phyloP scores from a whole-genome alignment of 1,140 invertebrate genomes.

The Cyclargus thomasi region DNA sequence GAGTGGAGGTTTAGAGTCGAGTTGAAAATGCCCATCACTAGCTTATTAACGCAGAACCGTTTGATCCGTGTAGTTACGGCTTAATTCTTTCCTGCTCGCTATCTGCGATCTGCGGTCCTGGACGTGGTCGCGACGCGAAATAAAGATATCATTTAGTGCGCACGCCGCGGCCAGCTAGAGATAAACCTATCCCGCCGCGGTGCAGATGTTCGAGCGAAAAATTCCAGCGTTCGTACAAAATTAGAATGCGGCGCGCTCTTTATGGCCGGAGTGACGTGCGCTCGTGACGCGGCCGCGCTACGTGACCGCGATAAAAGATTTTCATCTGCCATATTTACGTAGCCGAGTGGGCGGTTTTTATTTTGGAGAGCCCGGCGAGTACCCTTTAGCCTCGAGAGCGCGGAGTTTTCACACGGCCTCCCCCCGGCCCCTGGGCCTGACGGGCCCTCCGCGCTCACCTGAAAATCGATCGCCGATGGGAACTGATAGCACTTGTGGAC shows the following conservation, averaged over 20 bases:
- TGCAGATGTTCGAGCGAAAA: slow-evolving; percentile 59
- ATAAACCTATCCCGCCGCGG: slow-evolving; percentile 45
- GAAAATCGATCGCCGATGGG: not conserved
- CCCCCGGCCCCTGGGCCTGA: slow-evolving; percentile 49
- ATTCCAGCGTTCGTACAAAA: slow-evolving; percentile 69
- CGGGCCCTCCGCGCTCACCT: slow-evolving; percentile 27
- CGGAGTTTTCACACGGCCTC: slow-evolving; percentile 66
- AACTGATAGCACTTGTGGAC: slow-evolving; percentile 13
- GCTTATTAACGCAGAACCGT: slow-evolving; percentile 22
- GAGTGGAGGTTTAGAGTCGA: not conserved
- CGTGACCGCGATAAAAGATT: slow-evolving; percentile 74
- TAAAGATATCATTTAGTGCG: slow-evolving; percentile 58
- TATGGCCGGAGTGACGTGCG: slow-evolving; percentile 68
- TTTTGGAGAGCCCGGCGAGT: slow-evolving; percentile 63
- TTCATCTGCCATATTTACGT: slow-evolving; percentile 74
- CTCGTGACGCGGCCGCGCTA: slow-evolving; percentile 68
- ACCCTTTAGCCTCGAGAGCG: slow-evolving; percentile 40
- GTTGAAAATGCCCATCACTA: too few relatives aligned
- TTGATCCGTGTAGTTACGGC: slow-evolving; percentile 12
- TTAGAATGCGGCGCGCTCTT: slow-evolving; percentile 70
- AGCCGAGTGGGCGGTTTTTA: slow-evolving; percentile 72
- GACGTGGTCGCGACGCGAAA: slow-evolving; percentile 56
- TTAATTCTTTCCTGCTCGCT: slow-evolving; percentile 34
- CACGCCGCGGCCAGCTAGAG: slow-evolving; percentile 46
- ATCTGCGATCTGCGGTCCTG: slow-evolving; percentile 41